A percentile compares a stretch with the other conserved stretches of the same genome.
Evolutionary conservation across 2,888 invertebrate species (phyloP).

Genomic region (Spodoptera littoralis): DNA sequence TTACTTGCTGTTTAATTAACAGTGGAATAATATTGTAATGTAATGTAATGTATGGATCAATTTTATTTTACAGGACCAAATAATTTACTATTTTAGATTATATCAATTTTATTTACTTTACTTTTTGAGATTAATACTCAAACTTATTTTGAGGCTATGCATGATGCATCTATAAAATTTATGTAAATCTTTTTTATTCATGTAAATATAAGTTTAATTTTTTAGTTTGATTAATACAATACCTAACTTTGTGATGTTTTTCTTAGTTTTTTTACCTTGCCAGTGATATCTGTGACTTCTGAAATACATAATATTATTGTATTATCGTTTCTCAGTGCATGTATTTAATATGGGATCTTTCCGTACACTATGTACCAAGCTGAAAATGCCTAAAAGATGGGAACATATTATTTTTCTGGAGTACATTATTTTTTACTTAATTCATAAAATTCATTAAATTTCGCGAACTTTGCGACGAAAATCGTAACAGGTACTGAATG

Average conservation of each 20-base stretch:
- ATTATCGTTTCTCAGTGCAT: conserved; percentile 44
- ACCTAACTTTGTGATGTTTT: conserved; percentile 45
- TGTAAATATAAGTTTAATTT: conserved; percentile 51
- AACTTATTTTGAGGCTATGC: conserved; percentile 57
- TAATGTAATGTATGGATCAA: conserved; percentile 13
- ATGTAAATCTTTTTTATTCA: conserved; percentile 33
- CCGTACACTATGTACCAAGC: too few relatives aligned
- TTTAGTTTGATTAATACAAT: conserved; percentile 33
- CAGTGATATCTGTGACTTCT: conserved; percentile 71
- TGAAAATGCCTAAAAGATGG: too few relatives aligned
- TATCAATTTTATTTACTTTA: conserved; percentile 31
- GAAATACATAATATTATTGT: conserved; percentile 44
- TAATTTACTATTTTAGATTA: conserved; percentile 23
- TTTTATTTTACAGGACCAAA: conserved; percentile 33
- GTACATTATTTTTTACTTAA: too few relatives aligned
- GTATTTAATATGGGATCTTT: conserved; percentile 39
- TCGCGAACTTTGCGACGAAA: too few relatives aligned
- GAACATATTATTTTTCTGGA: too few relatives aligned
- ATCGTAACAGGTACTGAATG: too few relatives aligned
- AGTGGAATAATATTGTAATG: conserved; percentile 6
- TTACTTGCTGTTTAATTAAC: neutral
- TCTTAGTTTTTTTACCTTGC: conserved; percentile 66
- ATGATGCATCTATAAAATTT: conserved; percentile 38
- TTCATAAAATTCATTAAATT: too few relatives aligned
- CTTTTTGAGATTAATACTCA: conserved; percentile 53